These are phyloP conservation scores for Echinops telfairi DNA, from an alignment of 2,113 vertebrate genomes.

Conservation along the genomic window DNA sequence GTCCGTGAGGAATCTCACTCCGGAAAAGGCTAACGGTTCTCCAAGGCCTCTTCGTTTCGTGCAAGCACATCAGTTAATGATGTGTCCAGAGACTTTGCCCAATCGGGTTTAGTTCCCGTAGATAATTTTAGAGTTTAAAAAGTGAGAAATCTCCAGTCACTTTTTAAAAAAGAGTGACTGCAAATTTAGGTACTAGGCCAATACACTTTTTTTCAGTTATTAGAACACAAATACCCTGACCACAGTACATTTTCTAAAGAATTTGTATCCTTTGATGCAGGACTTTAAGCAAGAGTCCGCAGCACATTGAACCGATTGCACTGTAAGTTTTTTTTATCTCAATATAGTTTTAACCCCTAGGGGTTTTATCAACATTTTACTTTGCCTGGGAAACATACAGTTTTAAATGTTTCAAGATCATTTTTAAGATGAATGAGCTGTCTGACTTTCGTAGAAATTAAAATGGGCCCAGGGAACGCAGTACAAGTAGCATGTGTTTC, in stretches of 20 bases:
- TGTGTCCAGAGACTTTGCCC: conserved; percentile 4
- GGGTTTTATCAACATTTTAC: conserved; percentile 41
- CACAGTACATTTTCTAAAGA: too few species aligned
- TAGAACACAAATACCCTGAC: conserved; percentile 19
- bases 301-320: not conserved
- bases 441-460: conserved; percentile 4
- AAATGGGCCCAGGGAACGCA: not conserved
- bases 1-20: not conserved
- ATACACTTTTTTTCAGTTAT: conserved; percentile 45
- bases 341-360: conserved; percentile 39
- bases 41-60: not conserved
- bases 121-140: conserved; percentile 60
- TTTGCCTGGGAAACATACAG: not conserved
- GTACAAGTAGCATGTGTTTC: not conserved
- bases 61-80: not conserved
- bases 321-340: conserved; percentile 1
- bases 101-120: conserved; percentile 12
- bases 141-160: conserved; percentile 42
- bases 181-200: conserved; percentile 11
- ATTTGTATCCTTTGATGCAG: too few species aligned
- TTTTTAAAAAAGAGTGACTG: conserved; percentile 56
- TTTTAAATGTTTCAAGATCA: not conserved
- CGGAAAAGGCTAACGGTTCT: not conserved
- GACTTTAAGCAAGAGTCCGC: conserved; percentile 38
- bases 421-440: not conserved